These are phyloP conservation scores for Coptodon bakossiorum DNA, from an alignment of 2,113 vertebrate genomes.

Conservation along the genomic window DNA sequence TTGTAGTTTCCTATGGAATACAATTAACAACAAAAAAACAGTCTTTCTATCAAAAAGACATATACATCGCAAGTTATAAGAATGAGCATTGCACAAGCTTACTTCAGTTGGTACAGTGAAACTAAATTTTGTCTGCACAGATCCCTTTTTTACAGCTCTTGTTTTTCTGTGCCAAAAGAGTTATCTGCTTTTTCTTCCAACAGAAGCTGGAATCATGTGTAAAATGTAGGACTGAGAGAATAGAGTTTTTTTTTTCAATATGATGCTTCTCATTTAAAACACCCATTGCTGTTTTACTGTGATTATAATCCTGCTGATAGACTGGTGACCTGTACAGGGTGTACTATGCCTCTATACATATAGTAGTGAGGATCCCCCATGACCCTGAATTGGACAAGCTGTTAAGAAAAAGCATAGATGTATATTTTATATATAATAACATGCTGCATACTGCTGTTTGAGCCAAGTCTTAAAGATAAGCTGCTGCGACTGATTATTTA, in stretches of 20 bases:
- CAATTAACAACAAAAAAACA: not conserved
- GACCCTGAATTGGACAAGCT: not conserved
- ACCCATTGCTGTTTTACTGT: not conserved
- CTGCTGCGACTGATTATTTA: not conserved
- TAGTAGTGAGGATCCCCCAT: not conserved
- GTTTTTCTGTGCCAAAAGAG: not conserved
- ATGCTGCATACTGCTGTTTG: not conserved
- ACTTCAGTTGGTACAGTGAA: not conserved
- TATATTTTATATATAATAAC: not conserved
- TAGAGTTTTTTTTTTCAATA: not conserved
- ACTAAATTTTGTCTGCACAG: not conserved
- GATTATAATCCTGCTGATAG: not conserved
- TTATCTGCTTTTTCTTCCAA: not conserved
- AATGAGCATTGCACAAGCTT: not conserved
- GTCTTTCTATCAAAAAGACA: not conserved
- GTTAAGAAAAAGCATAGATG: not conserved
- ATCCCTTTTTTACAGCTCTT: not conserved
- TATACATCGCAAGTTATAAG: not conserved
- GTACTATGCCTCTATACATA: not conserved
- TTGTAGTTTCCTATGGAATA: not conserved
- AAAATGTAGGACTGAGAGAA: not conserved
- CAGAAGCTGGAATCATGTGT: not conserved
- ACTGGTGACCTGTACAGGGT: not conserved
- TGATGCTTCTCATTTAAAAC: not conserved
- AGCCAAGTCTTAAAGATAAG: not conserved